Base-by-base conservation (phyloP, 2,888 invertebrate species). In the Digitonthophagus gazella region DNA sequence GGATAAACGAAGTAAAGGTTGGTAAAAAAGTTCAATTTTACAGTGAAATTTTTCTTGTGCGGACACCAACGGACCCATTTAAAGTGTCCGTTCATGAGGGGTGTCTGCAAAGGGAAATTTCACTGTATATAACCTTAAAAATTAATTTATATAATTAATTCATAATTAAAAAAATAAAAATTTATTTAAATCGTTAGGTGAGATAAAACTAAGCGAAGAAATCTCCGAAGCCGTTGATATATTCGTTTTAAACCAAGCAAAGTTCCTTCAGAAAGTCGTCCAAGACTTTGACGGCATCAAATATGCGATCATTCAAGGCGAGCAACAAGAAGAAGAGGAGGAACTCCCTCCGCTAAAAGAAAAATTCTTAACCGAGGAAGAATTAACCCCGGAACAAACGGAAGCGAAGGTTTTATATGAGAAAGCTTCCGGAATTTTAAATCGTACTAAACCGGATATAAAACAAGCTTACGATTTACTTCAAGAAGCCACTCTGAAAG, bases 391-490 rank as follows among this genome's bases (percentile, higher is more conserved):
- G 0, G 88, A 90, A 76, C 85, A 93, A 73, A 83, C 87, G 77
- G 90, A 91, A 86, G 96, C 92, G 44, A 90, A 93, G 81, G 86
- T 87, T 58, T 80, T 95, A 16, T 96, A 89, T 79, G 90, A 92
- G 22, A 85, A 85, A 64, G 95, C 93, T 0, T 85, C 90, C 77
- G 85, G 84, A 57, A 86, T 93, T 76, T 82, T 95, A 11, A 90
- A 90, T 73, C 91, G 92, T 19, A 91, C 92, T 0, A 85, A 86
- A 64, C 88, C 91, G 0, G 91, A 93, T 79, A 89, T 92, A 70
- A 85, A 86, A 1, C 88, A 88, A 65, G 95, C 94, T 0, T 94
- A 93, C 75, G 86, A 90, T 54, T 84, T 94, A 66, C 85, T 98
- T 28, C 87, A 90, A 57, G 87, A 90, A 74, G 94, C 98, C 0